A percentile compares a stretch with the other conserved stretches of the same genome.
Conservation (phyloP, 2,888 invertebrate genomes). For the Cephus spinipes region DNA sequence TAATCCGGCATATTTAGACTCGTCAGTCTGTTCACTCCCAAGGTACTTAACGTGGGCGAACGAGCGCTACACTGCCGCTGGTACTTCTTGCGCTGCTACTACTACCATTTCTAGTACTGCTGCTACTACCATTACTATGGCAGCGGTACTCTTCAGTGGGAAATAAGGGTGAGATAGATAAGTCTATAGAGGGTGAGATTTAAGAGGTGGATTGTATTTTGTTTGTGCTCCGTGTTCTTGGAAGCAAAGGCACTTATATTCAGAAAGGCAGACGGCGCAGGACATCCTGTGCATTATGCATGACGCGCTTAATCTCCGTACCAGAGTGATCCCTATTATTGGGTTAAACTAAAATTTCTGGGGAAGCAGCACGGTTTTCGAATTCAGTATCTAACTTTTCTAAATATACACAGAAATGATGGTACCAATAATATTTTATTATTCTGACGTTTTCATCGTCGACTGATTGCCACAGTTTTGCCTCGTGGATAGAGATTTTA, state of each 20-base stretch:
- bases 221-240: conserved; percentile 6
- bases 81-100: background rate
- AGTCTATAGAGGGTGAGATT: conserved; percentile 6
- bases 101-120: background rate
- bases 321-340: conserved; percentile 30
- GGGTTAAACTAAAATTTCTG: conserved; percentile 35
- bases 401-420: background rate
- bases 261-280: conserved; percentile 42
- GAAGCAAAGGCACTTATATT: conserved; percentile 44
- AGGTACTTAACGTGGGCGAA: conserved; percentile 48
- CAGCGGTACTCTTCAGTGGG: conserved; percentile 13
- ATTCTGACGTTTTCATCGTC: background rate
- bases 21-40: conserved; percentile 60
- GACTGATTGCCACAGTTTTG: background rate
- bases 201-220: conserved; percentile 23
- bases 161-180: conserved; percentile 14
- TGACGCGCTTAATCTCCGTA: conserved; percentile 46
- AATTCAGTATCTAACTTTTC: background rate
- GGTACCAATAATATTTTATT: background rate
- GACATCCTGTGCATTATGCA: conserved; percentile 49
- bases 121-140: background rate
- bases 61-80: background rate
- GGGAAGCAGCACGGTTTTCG: background rate
- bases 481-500: conserved; percentile 21
- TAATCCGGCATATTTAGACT: conserved; percentile 62